phyloP scores from a whole-genome alignment of 2,797 vertebrate species.

The Molossus molossus region DNA sequence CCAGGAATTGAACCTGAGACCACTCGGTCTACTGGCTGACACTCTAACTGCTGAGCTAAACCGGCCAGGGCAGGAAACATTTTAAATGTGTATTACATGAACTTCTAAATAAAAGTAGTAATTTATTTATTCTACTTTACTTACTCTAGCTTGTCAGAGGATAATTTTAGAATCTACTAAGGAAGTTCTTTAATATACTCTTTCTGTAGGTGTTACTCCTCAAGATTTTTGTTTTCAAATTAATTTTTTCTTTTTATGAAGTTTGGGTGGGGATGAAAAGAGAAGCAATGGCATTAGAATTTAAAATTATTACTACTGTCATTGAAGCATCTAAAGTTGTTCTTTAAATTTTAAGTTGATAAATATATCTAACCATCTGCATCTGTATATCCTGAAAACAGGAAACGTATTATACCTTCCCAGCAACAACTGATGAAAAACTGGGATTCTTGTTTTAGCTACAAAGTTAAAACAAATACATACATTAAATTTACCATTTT shows the following conservation, averaged over 20 bases:
- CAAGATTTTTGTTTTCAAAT: slow-evolving; percentile 48
- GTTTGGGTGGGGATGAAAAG: not conserved
- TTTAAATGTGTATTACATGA: not conserved
- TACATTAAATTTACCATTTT: not conserved
- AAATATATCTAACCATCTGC: not conserved
- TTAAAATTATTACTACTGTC: not conserved
- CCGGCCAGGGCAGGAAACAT: not conserved
- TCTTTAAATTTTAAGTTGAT: slow-evolving; percentile 44
- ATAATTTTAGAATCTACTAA: slow-evolving; percentile 22
- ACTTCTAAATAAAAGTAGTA: slow-evolving; percentile 10
- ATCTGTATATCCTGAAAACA: not conserved
- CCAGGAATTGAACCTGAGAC: no score
- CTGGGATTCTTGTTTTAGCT: not conserved
- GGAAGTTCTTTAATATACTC: slow-evolving; percentile 32
- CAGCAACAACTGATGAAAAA: not conserved
- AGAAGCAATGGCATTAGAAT: not conserved
- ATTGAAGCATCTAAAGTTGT: not conserved
- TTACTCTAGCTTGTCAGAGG: not conserved
- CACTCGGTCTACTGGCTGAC: no score
- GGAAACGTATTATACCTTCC: not conserved
- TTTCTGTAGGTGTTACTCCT: not conserved
- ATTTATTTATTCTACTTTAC: slow-evolving; percentile 47
- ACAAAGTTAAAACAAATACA: not conserved
- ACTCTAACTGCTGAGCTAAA: no score
- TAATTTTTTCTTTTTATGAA: slow-evolving; percentile 6